phyloP scores from a whole-genome alignment of 1,140 invertebrate genomes.

The Orussus abietinus region DNA sequence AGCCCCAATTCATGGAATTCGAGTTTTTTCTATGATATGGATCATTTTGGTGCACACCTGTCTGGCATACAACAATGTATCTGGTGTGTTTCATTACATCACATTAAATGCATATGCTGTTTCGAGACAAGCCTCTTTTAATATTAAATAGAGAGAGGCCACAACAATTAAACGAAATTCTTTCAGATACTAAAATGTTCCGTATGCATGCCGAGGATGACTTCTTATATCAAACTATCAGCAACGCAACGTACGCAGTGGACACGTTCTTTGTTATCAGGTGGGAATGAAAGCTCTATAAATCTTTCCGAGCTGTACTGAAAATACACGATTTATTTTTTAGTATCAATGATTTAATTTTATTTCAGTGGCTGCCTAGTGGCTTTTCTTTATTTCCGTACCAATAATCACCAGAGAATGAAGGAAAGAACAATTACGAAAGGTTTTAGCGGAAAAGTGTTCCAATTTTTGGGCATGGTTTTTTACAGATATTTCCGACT shows the following conservation, averaged over 20 bases:
- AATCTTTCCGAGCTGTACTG: too few relatives aligned
- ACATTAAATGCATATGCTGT: constrained; percentile 4
- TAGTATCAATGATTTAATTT: constrained; percentile 12
- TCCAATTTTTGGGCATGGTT: constrained; percentile 42
- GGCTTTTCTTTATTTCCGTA: constrained; percentile 47
- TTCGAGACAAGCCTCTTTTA: constrained; percentile 5
- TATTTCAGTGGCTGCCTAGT: constrained; percentile 43
- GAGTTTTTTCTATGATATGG: constrained; percentile 46
- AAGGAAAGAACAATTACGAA: constrained; percentile 28
- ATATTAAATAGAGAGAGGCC: constrained; percentile 3
- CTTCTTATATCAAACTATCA: constrained; percentile 46
- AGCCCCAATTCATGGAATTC: constrained; percentile 45
- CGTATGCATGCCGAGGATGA: constrained; percentile 34
- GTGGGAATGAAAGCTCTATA: constrained; percentile 23
- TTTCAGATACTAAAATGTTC: constrained; percentile 43
- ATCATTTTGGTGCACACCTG: constrained; percentile 47
- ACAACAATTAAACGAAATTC: not conserved
- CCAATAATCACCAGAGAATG: constrained; percentile 33
- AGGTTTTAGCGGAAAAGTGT: constrained; percentile 30
- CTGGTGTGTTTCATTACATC: constrained; percentile 29
- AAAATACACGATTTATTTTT: not conserved
- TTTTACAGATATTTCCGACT: constrained; percentile 43
- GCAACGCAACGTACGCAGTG: constrained; percentile 44
- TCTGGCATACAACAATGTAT: constrained; percentile 38
- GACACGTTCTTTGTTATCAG: constrained; percentile 54